These are phyloP conservation scores for Xerus rutilus DNA, from an alignment of 2,797 vertebrate genomes.

Conservation along the genomic window DNA sequence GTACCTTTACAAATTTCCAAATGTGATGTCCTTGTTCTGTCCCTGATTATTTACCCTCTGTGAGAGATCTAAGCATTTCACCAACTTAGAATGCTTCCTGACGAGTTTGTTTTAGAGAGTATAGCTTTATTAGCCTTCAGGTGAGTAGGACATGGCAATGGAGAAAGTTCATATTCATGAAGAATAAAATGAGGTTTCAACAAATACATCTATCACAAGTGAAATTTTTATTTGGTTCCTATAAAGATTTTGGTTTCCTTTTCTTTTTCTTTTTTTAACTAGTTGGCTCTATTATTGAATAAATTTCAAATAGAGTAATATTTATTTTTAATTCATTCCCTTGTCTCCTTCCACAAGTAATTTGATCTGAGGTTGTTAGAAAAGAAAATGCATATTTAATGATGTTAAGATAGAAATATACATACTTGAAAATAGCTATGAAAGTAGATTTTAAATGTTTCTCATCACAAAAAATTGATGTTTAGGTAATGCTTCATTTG, in stretches of 20 bases:
- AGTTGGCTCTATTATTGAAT: not conserved
- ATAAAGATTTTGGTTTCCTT: not conserved
- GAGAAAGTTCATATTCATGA: not conserved
- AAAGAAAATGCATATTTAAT: constrained; percentile 39
- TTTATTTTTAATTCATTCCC: constrained; percentile 42
- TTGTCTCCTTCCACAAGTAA: not conserved
- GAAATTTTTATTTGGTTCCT: constrained; percentile 8
- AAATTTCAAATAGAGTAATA: constrained; percentile 31
- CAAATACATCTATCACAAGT: not conserved
- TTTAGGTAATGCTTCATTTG: not conserved
- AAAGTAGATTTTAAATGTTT: not conserved
- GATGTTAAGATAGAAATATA: not conserved
- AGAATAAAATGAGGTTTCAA: constrained; percentile 48
- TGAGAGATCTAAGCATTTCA: not conserved
- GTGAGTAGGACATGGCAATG: not conserved
- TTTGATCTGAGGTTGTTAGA: constrained; percentile 64
- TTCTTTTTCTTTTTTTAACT: not conserved
- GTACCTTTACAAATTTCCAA: constrained; percentile 45
- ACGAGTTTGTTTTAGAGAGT: constrained; percentile 47
- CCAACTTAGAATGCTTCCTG: constrained; percentile 28
- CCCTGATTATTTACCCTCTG: constrained; percentile 1
- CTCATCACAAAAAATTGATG: not conserved
- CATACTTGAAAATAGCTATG: constrained; percentile 15
- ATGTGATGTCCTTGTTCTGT: not conserved
- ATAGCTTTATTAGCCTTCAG: constrained; percentile 32